These are phyloP conservation scores for Leptodactylus fallax DNA, from an alignment of 2,797 vertebrate species.

Conservation along the genomic window DNA sequence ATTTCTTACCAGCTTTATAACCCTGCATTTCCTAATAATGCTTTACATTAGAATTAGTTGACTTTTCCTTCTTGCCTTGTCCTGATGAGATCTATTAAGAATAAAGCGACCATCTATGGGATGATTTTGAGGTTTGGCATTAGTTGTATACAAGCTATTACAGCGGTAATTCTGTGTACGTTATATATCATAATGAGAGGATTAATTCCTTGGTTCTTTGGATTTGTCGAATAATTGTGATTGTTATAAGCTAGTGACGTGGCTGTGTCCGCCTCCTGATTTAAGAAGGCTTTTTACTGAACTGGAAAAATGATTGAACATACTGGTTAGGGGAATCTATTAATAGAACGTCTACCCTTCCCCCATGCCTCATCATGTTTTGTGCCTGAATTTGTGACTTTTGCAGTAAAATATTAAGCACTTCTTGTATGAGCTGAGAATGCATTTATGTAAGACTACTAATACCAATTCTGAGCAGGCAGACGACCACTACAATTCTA, in stretches of 20 bases:
- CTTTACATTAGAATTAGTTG: background rate
- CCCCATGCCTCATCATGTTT: background rate
- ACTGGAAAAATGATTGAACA: constrained; percentile 35
- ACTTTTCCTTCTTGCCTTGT: background rate
- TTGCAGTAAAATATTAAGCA: constrained; percentile 9
- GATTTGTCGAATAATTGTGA: constrained; percentile 29
- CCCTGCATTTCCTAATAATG: background rate
- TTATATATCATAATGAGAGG: background rate
- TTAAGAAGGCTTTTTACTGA: constrained; percentile 25
- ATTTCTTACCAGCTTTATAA: background rate
- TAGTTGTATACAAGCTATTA: background rate
- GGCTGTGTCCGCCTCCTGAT: background rate
- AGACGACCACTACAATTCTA: background rate
- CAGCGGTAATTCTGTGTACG: background rate
- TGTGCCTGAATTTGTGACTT: background rate
- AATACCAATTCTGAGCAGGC: background rate
- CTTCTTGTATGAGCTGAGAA: background rate
- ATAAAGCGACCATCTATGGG: background rate
- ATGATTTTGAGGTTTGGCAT: background rate
- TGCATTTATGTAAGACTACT: background rate
- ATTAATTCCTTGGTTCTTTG: constrained; percentile 20
- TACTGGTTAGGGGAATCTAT: constrained; percentile 1
- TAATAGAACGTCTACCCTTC: background rate
- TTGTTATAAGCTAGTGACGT: constrained; percentile 19
- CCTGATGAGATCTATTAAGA: background rate